Evolutionary conservation across 2,888 invertebrate genomes (phyloP), one percentile per base, ranked within the genome.

Genomic region (Stegophylla sp.): DNA sequence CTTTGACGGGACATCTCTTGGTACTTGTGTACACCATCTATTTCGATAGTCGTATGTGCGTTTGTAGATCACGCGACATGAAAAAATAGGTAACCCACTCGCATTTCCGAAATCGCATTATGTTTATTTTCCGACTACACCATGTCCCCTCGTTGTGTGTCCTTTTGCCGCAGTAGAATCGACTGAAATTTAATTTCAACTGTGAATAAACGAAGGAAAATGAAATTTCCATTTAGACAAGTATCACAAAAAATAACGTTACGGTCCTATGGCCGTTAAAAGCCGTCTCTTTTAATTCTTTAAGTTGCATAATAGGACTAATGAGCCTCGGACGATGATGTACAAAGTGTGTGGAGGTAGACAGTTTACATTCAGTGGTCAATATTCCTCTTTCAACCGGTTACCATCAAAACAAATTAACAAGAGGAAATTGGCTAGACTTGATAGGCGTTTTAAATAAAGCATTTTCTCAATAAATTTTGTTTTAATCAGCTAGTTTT

Each of bases 271-370:
- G 69, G 28, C 26, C 48, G 48, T 69, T 69, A 69, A 51, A 51
- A 69, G 69, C 48, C 48, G 43, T 48, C n/a, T n/a, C n/a, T n/a
- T n/a, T n/a, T n/a, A 48, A 28, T 69, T 69, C 28, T 28, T 26
- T 51, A 69, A 28, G 69, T 23, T 20, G 10, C 23, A 66, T 66
- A 66, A 66, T 64, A 20, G 64, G 23, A 64, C 43, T 64, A 43
- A 64, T 66, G 66, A 23, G 23, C 23, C 15, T 9, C n/a, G 69
- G 45, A 20, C 26, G 45, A 26, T 56, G 56, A 56, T 56, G 20
- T 56, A 56, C n/a, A n/a, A n/a, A n/a, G n/a, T 56, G 56, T 48
- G 17, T 43, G 45, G 67, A 20, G 23, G 17, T 45, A 45, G 45
- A 67, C 26, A 5, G 34, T 7, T 45, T 23, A 45, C 66, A 26